Percentiles rank a stretch among this genome's conserved stretches.
Conservation (phyloP, 2,888 invertebrate genomes). For the Spisula solida region DNA sequence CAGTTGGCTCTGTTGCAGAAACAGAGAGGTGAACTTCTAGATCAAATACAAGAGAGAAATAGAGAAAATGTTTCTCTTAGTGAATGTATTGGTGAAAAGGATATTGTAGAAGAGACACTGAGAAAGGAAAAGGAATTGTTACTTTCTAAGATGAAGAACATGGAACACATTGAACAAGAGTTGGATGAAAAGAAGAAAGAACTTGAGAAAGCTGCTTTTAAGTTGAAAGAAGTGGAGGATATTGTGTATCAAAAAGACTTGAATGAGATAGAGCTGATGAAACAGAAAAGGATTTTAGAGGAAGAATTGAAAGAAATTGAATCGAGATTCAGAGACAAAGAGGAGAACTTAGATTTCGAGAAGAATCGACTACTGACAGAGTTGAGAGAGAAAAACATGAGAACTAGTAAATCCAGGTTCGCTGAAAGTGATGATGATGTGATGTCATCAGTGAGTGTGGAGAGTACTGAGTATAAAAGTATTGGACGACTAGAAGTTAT, state of each 20-base stretch:
- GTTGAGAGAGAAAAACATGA: conserved; percentile 62
- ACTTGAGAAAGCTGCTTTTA: conserved; percentile 76
- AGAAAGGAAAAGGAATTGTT: conserved; percentile 80
- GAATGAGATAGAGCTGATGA: conserved; percentile 81
- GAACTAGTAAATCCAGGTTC: conserved; percentile 27
- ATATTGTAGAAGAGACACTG: conserved; percentile 78
- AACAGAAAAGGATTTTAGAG: conserved; percentile 82
- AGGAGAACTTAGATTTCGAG: conserved; percentile 79
- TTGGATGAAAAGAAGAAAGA: conserved; percentile 76
- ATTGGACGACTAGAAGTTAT: conserved; percentile 69
- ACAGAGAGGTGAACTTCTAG: conserved; percentile 80
- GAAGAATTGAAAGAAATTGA: conserved; percentile 82
- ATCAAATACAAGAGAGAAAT: conserved; percentile 75
- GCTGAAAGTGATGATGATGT: conserved; percentile 60
- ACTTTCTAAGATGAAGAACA: conserved; percentile 78
- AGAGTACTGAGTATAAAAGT: conserved; percentile 50
- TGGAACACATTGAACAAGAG: conserved; percentile 78
- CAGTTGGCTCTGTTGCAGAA: conserved; percentile 82
- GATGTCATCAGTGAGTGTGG: conserved; percentile 56
- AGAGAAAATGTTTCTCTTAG: conserved; percentile 73
- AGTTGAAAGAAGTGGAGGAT: conserved; percentile 82
- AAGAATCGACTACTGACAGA: conserved; percentile 78
- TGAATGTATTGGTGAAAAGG: conserved; percentile 75
- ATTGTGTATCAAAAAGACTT: conserved; percentile 80
- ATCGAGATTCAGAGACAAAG: conserved; percentile 79